Evolutionary conservation across 1,140 invertebrate genomes (phyloP).

Genomic region (Akabosia matsudoensis): DNA sequence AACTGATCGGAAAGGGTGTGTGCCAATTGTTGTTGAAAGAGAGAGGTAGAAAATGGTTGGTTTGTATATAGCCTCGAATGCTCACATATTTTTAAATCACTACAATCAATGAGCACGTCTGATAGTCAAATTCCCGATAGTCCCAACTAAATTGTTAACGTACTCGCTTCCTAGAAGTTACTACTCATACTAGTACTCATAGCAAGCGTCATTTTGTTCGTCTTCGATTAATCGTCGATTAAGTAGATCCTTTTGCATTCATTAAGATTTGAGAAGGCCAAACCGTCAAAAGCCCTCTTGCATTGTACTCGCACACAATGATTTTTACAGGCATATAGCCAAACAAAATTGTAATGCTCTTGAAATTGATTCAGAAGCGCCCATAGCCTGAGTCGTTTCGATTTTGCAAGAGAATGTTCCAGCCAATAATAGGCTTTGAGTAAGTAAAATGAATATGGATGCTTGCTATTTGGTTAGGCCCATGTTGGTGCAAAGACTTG

Average conservation of each 20-base stretch:
- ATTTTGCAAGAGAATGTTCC: not conserved
- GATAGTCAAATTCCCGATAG: not conserved
- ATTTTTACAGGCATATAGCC: no score
- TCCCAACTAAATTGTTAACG: not conserved
- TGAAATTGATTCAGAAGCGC: not conserved
- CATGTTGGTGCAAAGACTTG: not conserved
- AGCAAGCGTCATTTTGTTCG: not conserved
- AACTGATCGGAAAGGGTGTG: no score
- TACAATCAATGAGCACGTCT: not conserved
- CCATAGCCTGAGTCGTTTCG: not conserved
- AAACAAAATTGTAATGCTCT: not conserved
- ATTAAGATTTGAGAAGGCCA: not conserved
- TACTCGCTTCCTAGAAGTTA: not conserved
- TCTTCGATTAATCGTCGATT: not conserved
- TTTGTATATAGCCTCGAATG: no score
- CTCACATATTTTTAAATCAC: no score
- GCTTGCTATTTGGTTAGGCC: not conserved
- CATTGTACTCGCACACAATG: no score
- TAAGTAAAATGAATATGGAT: not conserved
- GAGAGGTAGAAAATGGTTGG: not conserved
- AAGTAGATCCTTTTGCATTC: not conserved
- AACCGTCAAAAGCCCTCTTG: no score
- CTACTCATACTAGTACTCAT: not conserved
- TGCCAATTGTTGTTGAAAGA: not conserved
- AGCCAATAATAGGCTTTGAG: not conserved